Percentiles rank a stretch among this genome's conserved stretches.
Conservation (phyloP, 2,797 vertebrate species). For the Macropus fuliginosus region DNA sequence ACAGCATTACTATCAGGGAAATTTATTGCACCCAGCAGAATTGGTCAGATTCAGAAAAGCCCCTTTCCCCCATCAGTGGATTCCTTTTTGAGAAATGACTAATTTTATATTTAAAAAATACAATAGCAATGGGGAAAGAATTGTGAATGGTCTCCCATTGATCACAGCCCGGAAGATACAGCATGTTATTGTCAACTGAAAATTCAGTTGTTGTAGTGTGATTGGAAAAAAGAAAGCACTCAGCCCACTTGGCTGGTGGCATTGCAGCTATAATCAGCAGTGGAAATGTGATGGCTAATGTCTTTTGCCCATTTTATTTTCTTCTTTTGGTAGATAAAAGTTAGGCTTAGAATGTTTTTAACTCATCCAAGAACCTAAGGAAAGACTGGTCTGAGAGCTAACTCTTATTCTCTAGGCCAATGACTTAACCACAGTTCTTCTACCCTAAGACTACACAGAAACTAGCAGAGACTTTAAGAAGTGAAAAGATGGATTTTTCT, state of each 20-base stretch:
- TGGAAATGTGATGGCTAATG: background rate
- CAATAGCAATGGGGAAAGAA: constrained; percentile 52
- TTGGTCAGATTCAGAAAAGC: constrained; percentile 76
- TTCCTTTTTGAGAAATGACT: constrained; percentile 49
- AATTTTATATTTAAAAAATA: constrained; percentile 69
- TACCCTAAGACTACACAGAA: background rate
- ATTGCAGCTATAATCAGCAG: background rate
- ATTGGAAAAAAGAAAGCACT: constrained; percentile 8
- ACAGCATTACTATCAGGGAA: constrained; percentile 74
- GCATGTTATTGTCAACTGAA: constrained; percentile 40
- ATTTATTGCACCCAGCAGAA: constrained; percentile 79
- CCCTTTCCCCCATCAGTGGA: constrained; percentile 62
- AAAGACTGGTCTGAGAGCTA: background rate
- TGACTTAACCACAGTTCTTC: background rate
- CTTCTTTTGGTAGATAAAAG: background rate
- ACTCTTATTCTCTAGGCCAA: background rate
- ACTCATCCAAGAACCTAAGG: background rate
- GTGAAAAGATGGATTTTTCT: background rate
- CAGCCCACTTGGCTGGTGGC: background rate
- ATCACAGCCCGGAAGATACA: constrained; percentile 32
- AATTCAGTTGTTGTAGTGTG: constrained; percentile 14
- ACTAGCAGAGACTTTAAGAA: background rate
- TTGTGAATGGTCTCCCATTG: constrained; percentile 32
- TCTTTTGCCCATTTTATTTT: background rate
- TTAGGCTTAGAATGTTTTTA: background rate